Conservation (phyloP, 2,797 vertebrate species). For the Synaphobranchus kaupii region DNA sequence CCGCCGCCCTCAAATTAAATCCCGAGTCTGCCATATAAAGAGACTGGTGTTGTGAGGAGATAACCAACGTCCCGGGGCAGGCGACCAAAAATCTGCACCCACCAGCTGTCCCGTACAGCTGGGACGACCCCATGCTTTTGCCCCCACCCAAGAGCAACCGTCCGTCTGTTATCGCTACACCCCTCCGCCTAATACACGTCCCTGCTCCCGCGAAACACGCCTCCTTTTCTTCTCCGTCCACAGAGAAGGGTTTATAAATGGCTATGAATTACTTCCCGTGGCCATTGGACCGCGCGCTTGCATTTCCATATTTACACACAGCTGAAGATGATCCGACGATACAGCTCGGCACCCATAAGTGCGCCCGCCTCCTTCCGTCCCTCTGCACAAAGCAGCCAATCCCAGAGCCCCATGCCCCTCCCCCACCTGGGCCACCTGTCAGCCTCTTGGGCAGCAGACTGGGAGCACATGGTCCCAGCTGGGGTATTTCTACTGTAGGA, state of each 20-base stretch:
- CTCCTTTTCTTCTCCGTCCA: neutral
- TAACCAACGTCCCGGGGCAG: slow-evolving; percentile 58
- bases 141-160: slow-evolving; percentile 61
- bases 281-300: neutral
- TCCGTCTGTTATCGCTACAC: slow-evolving; percentile 60
- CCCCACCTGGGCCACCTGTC: slow-evolving; percentile 64
- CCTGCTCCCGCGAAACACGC: neutral
- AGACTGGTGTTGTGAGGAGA: slow-evolving; percentile 57
- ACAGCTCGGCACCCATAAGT: neutral
- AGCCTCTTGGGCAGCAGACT: slow-evolving; percentile 55
- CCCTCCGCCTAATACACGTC: slow-evolving; percentile 33
- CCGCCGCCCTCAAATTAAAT: neutral
- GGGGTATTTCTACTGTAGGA: neutral
- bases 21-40: slow-evolving; percentile 33
- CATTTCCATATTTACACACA: neutral
- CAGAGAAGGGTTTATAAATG: neutral
- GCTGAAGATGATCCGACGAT: neutral
- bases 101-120: slow-evolving; percentile 75
- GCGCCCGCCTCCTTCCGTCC: neutral
- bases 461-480: slow-evolving; percentile 67
- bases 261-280: neutral
- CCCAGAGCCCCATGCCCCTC: slow-evolving; percentile 27
- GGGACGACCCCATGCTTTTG: slow-evolving; percentile 66
- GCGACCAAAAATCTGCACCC: slow-evolving; percentile 55
- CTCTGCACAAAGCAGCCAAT: neutral